Evolutionary conservation across 1,140 invertebrate species (phyloP).

Genomic region (Conus betulinus): DNA sequence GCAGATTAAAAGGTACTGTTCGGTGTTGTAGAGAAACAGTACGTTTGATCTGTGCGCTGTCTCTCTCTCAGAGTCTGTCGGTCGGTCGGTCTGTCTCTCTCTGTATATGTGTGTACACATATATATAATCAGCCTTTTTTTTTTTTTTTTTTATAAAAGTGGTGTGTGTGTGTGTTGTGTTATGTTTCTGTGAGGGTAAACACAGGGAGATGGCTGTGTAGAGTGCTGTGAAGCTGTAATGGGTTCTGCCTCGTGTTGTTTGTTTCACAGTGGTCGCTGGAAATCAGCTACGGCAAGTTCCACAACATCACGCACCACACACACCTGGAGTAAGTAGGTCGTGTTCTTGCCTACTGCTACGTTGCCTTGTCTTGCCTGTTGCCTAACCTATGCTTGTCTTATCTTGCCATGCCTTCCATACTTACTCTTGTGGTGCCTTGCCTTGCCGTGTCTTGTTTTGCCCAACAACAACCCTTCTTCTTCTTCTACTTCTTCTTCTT

Average conservation of each 20-base stretch:
- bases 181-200: too few relatives aligned
- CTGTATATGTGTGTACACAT: not conserved
- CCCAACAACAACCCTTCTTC: too few relatives aligned
- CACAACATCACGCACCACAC: not conserved
- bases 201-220: too few relatives aligned
- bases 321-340: not conserved
- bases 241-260: not conserved
- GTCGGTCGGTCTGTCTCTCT: not conserved
- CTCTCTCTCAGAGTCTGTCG: too few relatives aligned
- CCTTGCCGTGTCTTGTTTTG: too few relatives aligned
- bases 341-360: slow-evolving; percentile 81
- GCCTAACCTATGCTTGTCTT: too few relatives aligned
- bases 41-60: not conserved
- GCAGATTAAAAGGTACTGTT: too few relatives aligned
- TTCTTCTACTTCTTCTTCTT: not conserved
- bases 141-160: too few relatives aligned
- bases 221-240: not conserved
- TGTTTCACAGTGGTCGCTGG: slow-evolving; percentile 11
- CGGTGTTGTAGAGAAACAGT: too few relatives aligned
- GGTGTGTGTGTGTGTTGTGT: not conserved
- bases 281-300: not conserved
- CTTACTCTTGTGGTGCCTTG: too few relatives aligned
- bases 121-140: not conserved
- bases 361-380: too few relatives aligned
- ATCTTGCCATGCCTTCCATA: too few relatives aligned